These are phyloP conservation scores for Procambarus virginalis DNA, from an alignment of 1,140 invertebrate genomes.

Conservation along the genomic window DNA sequence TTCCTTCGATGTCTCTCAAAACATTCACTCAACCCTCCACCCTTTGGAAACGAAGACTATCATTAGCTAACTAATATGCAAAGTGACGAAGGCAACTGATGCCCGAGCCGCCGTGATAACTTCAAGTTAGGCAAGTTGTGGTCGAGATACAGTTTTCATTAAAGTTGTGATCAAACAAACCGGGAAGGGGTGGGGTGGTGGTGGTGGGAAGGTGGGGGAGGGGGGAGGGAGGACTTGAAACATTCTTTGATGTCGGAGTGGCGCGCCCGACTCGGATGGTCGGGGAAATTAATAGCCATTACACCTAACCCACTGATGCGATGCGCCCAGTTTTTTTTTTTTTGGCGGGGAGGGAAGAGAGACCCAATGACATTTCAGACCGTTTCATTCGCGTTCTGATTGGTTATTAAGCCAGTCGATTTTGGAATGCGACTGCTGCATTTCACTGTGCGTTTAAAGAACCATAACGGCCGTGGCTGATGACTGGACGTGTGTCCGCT, in stretches of 20 bases:
- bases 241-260: constrained; percentile 55
- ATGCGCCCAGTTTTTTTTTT: constrained; percentile 14
- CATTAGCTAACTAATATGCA: constrained; percentile 44
- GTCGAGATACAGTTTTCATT: constrained; percentile 64
- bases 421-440: constrained; percentile 4
- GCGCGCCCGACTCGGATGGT: constrained; percentile 40
- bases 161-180: constrained; percentile 65
- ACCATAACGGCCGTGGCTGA: constrained; percentile 29
- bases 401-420: constrained; percentile 52
- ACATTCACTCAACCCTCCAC: constrained; percentile 30
- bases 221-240: constrained; percentile 45
- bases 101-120: constrained; percentile 31
- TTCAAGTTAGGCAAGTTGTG: constrained; percentile 59
- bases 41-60: background rate
- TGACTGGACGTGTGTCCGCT: constrained; percentile 28
- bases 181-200: background rate
- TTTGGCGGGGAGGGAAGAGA: background rate
- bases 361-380: constrained; percentile 51
- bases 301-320: constrained; percentile 50
- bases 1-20: background rate
- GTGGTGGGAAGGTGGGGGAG: no score
- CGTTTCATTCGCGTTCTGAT: constrained; percentile 48
- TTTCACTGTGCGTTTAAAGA: constrained; percentile 39
- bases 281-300: constrained; percentile 61
- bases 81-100: constrained; percentile 50